Evolutionary conservation across 2,888 invertebrate species (phyloP).

Genomic region (Lysandra bellargus): DNA sequence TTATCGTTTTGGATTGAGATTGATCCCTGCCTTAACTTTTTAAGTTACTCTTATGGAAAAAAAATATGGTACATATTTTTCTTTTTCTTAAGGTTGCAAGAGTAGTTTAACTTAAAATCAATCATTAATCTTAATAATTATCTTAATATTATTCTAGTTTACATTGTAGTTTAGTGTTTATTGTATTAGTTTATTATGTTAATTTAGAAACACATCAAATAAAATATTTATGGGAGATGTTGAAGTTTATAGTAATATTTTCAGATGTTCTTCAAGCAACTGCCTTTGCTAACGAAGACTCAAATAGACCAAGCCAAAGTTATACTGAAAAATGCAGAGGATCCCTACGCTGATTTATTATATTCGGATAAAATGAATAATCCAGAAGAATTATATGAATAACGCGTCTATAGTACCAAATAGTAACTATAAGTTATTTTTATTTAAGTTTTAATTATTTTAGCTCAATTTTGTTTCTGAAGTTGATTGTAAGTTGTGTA

Average conservation of each 20-base stretch:
- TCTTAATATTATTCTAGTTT: too few relatives aligned
- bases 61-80: too few relatives aligned
- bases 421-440: slow-evolving; percentile 12
- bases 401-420: slow-evolving; percentile 12
- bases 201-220: too few relatives aligned
- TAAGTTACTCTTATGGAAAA: too few relatives aligned
- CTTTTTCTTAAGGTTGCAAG: too few relatives aligned
- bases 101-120: too few relatives aligned
- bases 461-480: not conserved
- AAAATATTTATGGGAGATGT: too few relatives aligned
- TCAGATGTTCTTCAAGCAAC: slow-evolving; percentile 67
- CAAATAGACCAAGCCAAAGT: slow-evolving; percentile 55
- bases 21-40: too few relatives aligned
- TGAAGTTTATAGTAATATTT: not conserved
- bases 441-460: not conserved
- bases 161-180: too few relatives aligned
- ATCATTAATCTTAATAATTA: too few relatives aligned
- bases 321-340: slow-evolving; percentile 43
- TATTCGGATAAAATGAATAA: not conserved
- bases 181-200: too few relatives aligned
- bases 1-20: too few relatives aligned
- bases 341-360: not conserved
- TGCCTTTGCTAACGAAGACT: slow-evolving; percentile 57
- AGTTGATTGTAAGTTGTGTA: not conserved
- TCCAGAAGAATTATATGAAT: not conserved